Evolutionary conservation across 2,113 vertebrate species (phyloP).

Genomic region (Orcinus orca): DNA sequence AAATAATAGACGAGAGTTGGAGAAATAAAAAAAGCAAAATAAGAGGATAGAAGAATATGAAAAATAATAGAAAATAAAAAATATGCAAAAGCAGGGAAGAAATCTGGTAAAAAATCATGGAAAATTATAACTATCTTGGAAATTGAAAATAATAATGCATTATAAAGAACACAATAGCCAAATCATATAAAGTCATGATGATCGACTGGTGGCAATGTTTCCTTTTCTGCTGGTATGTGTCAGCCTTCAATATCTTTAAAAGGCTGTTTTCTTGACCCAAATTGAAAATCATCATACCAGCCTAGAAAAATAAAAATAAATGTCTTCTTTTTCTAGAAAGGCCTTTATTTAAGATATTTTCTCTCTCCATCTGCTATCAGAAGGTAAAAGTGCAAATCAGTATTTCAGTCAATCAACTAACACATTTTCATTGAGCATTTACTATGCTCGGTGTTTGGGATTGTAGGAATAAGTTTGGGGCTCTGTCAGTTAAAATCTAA

Average conservation of each 20-base stretch:
- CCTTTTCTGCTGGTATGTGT: not conserved
- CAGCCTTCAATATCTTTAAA: not conserved
- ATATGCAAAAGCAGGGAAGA: not conserved
- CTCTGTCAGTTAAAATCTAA: not conserved
- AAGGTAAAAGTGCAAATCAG: not conserved
- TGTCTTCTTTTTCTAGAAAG: constrained; percentile 1
- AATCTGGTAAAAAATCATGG: not conserved
- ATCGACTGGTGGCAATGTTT: not conserved
- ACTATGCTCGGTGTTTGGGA: not conserved
- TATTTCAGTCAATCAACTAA: not conserved
- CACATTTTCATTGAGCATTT: not conserved
- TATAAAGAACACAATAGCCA: not conserved
- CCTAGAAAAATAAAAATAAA: constrained; percentile 8
- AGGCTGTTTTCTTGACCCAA: not conserved
- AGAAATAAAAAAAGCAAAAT: not conserved
- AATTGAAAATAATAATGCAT: constrained; percentile 41
- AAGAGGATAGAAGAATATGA: not conserved
- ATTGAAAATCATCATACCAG: not conserved
- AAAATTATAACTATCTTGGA: not conserved
- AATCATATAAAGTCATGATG: not conserved
- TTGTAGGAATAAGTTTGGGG: not conserved
- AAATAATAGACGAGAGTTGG: not conserved
- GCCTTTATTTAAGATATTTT: constrained; percentile 5
- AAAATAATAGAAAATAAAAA: not conserved
- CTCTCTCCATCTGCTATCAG: not conserved